Percentiles rank a stretch among this genome's conserved stretches.
These are phyloP conservation scores for Isoperla grammatica DNA, from an alignment of 2,888 invertebrate genomes.

Conservation along the genomic window DNA sequence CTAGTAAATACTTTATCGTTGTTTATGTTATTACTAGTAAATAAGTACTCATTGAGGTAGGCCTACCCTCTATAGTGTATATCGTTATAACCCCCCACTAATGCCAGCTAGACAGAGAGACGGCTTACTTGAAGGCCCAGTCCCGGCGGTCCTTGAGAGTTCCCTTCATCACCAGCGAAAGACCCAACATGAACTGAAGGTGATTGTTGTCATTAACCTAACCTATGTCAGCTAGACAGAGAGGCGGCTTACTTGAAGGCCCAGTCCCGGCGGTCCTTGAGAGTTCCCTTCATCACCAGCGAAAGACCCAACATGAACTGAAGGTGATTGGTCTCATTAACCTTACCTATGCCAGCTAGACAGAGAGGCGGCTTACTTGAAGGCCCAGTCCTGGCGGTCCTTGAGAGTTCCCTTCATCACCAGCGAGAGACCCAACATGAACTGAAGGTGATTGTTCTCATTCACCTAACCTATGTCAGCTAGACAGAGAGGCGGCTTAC, in stretches of 20 bases:
- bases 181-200: constrained; percentile 48
- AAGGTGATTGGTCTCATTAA: too few species aligned
- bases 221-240: too few species aligned
- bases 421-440: constrained; percentile 47
- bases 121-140: constrained; percentile 43
- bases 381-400: constrained; percentile 48
- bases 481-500: too few species aligned
- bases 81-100: too few species aligned
- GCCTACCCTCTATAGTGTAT: too few species aligned
- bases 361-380: constrained; percentile 36
- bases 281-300: constrained; percentile 44
- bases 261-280: constrained; percentile 47
- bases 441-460: constrained; percentile 49
- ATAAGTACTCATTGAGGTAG: too few species aligned
- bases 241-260: constrained; percentile 40
- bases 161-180: constrained; percentile 47
- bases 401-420: constrained; percentile 45
- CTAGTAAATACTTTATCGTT: too few species aligned
- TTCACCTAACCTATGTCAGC: too few species aligned
- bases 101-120: too few species aligned
- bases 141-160: constrained; percentile 45
- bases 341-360: too few species aligned
- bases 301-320: constrained; percentile 48
- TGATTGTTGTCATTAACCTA: too few species aligned
- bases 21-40: too few species aligned